Conservation (phyloP, 2,797 vertebrate species). For the Megaceryle alcyon region DNA sequence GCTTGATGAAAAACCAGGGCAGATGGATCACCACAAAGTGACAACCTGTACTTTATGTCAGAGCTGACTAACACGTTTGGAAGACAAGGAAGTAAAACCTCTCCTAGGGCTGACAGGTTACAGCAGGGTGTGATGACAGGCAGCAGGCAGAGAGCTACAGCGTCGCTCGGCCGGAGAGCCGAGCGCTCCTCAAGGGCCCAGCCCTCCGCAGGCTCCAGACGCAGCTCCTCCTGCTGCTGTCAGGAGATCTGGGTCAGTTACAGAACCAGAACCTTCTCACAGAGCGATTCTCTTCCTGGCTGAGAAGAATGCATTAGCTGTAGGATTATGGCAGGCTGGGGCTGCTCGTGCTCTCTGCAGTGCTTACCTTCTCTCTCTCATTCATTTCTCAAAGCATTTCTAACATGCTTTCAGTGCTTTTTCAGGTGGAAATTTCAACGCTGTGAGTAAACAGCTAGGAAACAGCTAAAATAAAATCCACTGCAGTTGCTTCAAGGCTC, state of each 20-base stretch:
- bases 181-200: not conserved
- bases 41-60: not conserved
- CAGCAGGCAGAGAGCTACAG: accelerated
- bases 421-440: not conserved
- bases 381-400: not conserved
- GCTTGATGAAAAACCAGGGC: not conserved
- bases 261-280: not conserved
- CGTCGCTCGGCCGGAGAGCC: not conserved
- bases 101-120: not conserved
- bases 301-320: not conserved
- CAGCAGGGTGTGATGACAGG: accelerated
- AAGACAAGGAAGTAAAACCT: not conserved
- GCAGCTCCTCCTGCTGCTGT: not conserved
- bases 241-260: not conserved
- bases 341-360: not conserved
- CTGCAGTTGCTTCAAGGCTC: not conserved
- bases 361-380: not conserved
- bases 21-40: not conserved
- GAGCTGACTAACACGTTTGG: not conserved
- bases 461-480: not conserved
- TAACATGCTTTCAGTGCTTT: not conserved
- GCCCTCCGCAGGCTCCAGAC: accelerated
- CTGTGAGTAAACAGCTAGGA: not conserved
- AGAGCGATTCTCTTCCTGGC: not conserved
- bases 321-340: not conserved